Conservation (phyloP, 2,113 vertebrate genomes). For the Cavia aperea region DNA sequence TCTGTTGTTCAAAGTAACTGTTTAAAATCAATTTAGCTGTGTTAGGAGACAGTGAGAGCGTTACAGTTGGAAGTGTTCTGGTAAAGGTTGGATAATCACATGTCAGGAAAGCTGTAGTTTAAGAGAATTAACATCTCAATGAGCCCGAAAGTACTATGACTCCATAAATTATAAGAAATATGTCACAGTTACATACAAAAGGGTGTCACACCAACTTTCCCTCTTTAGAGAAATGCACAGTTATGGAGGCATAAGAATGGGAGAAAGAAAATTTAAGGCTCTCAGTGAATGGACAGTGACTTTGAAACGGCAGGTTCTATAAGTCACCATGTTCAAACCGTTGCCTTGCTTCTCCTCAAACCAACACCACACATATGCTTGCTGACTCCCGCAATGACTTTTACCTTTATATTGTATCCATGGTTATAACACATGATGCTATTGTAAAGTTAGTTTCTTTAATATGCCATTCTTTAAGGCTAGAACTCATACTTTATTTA, state of each 20-base stretch:
- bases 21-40: not conserved
- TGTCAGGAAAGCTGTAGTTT: not conserved
- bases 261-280: not conserved
- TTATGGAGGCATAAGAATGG: not conserved
- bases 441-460: not conserved
- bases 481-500: not conserved
- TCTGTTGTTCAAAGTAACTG: not conserved
- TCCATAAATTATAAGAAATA: not conserved
- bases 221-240: not conserved
- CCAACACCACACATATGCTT: not conserved
- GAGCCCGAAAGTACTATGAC: not conserved
- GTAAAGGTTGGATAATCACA: not conserved
- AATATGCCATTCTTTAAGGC: not conserved
- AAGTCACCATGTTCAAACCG: not conserved
- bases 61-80: not conserved
- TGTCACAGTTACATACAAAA: not conserved
- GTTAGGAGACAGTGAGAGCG: not conserved
- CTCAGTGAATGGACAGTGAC: not conserved
- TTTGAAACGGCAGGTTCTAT: not conserved
- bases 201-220: not conserved
- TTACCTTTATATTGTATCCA: not conserved
- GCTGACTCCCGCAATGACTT: not conserved
- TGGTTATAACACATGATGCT: not conserved
- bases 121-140: not conserved
- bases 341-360: not conserved